Conservation (phyloP, 2,797 vertebrate species). For the Hapalemur alaotrensis region DNA sequence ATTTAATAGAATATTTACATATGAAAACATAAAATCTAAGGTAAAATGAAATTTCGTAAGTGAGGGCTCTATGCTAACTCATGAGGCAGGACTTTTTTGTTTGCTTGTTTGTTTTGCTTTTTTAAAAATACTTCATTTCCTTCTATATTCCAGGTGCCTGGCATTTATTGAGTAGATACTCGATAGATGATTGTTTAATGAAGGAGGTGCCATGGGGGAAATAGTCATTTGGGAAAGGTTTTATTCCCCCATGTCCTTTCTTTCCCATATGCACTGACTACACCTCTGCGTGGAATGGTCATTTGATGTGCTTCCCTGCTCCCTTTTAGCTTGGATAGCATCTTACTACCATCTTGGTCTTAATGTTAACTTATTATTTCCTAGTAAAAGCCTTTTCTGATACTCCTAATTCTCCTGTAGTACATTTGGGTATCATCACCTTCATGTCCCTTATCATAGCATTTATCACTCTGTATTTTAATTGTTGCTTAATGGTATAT, state of each 20-base stretch:
- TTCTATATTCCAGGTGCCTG: not conserved
- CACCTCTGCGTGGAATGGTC: fast-evolving
- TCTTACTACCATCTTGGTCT: not conserved
- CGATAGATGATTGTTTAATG: not conserved
- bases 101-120: not conserved
- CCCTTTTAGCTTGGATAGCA: not conserved
- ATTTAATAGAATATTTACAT: not conserved
- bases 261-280: not conserved
- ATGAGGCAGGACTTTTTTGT: not conserved
- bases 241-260: not conserved
- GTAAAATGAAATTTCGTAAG: not conserved
- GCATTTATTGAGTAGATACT: not conserved
- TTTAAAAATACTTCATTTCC: not conserved
- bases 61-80: not conserved
- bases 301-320: not conserved
- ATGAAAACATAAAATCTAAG: not conserved
- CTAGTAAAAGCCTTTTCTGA: not conserved
- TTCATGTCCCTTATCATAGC: not conserved
- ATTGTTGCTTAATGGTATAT: not conserved
- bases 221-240: not conserved
- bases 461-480: not conserved
- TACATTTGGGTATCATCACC: not conserved
- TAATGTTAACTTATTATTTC: not conserved
- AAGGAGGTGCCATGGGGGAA: not conserved
- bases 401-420: not conserved